Evolutionary conservation across 2,888 invertebrate genomes (phyloP).

Genomic region (Ferrisia virgata): DNA sequence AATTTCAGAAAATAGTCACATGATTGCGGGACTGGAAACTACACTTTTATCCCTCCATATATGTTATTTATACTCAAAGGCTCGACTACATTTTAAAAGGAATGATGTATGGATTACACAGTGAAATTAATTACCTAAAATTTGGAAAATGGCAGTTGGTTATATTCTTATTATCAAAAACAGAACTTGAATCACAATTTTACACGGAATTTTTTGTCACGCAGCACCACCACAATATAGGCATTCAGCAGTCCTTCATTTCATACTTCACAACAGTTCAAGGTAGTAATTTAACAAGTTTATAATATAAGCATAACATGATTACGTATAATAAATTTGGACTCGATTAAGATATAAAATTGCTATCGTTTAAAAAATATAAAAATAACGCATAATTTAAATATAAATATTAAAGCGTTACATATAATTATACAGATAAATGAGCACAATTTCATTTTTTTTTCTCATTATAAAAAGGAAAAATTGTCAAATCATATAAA

Average conservation of each 20-base stretch:
- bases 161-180: not conserved
- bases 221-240: not conserved
- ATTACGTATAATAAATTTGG: not conserved
- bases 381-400: not conserved
- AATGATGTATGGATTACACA: not conserved
- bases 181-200: not conserved
- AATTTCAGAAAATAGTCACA: no score
- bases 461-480: not conserved
- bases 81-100: not conserved
- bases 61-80: no score
- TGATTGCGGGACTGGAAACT: no score
- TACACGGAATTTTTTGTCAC: not conserved
- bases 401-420: not conserved
- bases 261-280: not conserved
- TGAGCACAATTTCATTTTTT: not conserved
- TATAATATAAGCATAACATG: not conserved
- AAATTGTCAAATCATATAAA: not conserved
- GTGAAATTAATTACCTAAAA: not conserved
- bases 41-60: no score
- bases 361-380: not conserved
- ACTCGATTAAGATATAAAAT: not conserved
- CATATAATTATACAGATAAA: not conserved
- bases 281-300: not conserved
- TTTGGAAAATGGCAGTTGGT: not conserved
- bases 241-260: not conserved